phyloP scores from a whole-genome alignment of 2,888 invertebrate species.

The Ophioninae sp. region DNA sequence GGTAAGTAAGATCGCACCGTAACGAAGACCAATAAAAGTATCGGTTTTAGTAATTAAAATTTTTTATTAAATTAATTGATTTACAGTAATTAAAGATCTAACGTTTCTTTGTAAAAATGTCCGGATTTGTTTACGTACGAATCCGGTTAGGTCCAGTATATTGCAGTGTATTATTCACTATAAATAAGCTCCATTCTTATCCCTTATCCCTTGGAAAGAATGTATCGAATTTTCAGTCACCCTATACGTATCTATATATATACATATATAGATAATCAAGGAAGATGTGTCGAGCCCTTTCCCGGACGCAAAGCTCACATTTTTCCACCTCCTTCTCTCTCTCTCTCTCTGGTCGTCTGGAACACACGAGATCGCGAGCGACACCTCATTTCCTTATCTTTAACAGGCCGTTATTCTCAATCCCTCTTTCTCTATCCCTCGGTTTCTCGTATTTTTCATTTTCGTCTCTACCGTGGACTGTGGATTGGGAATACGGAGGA shows the following conservation, averaged over 20 bases:
- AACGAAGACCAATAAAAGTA: no score
- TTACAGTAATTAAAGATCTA: no score
- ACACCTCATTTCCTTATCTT: constrained; percentile 82
- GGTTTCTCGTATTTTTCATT: constrained; percentile 40
- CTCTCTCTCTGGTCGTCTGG: constrained; percentile 32
- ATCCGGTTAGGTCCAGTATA: no score
- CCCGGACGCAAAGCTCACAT: constrained; percentile 39
- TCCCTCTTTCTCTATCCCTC: constrained; percentile 68
- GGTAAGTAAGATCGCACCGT: no score
- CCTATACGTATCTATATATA: constrained; percentile 7
- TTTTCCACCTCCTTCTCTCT: constrained; percentile 47
- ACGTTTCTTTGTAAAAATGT: no score
- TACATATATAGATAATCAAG: not conserved
- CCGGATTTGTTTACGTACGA: no score
- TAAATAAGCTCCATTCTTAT: no score
- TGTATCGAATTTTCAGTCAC: no score
- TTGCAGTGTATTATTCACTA: no score
- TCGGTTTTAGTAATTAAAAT: no score
- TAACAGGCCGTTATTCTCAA: constrained; percentile 79
- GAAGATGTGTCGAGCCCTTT: constrained; percentile 49
- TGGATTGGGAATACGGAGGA: constrained; percentile 21
- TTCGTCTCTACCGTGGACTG: constrained; percentile 41
- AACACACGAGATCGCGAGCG: constrained; percentile 68
- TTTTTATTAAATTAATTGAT: no score
- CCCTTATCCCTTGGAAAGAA: no score